These are phyloP conservation scores for Tychaedon coryphoeus DNA, from an alignment of 2,113 vertebrate genomes.

Conservation along the genomic window DNA sequence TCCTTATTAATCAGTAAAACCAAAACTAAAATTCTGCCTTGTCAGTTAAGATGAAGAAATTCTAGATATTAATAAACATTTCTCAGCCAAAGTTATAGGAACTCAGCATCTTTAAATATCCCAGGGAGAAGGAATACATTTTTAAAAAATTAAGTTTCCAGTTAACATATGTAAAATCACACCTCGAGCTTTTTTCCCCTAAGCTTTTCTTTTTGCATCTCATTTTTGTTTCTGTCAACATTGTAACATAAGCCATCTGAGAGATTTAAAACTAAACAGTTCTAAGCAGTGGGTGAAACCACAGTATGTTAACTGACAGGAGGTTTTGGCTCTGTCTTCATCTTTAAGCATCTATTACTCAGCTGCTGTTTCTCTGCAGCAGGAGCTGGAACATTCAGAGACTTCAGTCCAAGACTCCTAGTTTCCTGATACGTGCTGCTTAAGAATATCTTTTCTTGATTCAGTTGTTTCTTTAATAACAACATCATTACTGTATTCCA, in stretches of 20 bases:
- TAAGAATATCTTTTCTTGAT: not conserved
- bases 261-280: not conserved
- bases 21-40: not conserved
- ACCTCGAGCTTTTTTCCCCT: not conserved
- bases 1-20: not conserved
- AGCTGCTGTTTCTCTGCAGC: not conserved
- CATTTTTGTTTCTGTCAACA: conserved; percentile 21
- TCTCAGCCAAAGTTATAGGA: not conserved
- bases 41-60: not conserved
- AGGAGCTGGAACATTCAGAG: not conserved
- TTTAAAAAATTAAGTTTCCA: not conserved
- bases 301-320: not conserved
- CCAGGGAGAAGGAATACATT: not conserved
- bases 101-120: not conserved
- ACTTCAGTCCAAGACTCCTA: not conserved
- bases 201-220: not conserved
- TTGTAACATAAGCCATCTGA: not conserved
- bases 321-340: conserved; percentile 9
- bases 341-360: not conserved
- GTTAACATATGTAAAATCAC: not conserved
- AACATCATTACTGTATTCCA: not conserved
- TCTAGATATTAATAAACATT: not conserved
- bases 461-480: not conserved
- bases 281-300: conserved; percentile 19
- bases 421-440: not conserved